Conservation (phyloP, 1,140 invertebrate species). For the Drosophila mayri region DNA sequence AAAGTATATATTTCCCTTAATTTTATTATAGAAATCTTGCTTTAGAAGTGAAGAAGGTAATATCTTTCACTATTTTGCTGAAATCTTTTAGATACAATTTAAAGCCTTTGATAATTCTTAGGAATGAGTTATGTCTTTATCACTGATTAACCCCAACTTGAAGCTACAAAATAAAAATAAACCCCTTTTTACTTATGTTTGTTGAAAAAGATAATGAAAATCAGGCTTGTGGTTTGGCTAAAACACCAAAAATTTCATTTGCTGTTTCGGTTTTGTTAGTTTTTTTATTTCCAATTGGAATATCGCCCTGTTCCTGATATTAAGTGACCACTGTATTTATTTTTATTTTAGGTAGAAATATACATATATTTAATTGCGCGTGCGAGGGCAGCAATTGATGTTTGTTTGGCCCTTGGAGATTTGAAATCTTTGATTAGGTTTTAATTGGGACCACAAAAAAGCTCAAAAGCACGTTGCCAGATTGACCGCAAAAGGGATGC, state of each 20-base stretch:
- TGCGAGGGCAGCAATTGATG: slow-evolving; percentile 2
- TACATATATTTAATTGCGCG: slow-evolving; percentile 7
- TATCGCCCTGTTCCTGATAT: not conserved
- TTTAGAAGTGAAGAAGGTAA: no score
- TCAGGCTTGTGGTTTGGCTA: not conserved
- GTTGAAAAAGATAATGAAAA: not conserved
- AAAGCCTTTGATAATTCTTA: no score
- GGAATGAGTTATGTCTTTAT: not conserved
- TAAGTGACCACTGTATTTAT: slow-evolving; percentile 4
- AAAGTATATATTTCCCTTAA: no score
- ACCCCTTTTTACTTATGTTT: not conserved
- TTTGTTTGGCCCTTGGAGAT: slow-evolving; percentile 11
- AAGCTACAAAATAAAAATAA: not conserved
- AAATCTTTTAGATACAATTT: not conserved
- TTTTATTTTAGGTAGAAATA: not conserved
- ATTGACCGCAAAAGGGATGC: slow-evolving; percentile 15
- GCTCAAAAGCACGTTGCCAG: slow-evolving; percentile 26
- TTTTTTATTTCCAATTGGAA: not conserved
- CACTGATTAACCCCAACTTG: not conserved
- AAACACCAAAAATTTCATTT: not conserved
- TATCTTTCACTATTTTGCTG: not conserved
- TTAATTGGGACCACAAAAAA: slow-evolving; percentile 16
- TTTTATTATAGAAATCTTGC: no score
- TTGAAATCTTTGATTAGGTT: slow-evolving; percentile 31
- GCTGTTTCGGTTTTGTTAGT: not conserved